phyloP scores from a whole-genome alignment of 2,797 vertebrate genomes.

The Crenichthys baileyi region DNA sequence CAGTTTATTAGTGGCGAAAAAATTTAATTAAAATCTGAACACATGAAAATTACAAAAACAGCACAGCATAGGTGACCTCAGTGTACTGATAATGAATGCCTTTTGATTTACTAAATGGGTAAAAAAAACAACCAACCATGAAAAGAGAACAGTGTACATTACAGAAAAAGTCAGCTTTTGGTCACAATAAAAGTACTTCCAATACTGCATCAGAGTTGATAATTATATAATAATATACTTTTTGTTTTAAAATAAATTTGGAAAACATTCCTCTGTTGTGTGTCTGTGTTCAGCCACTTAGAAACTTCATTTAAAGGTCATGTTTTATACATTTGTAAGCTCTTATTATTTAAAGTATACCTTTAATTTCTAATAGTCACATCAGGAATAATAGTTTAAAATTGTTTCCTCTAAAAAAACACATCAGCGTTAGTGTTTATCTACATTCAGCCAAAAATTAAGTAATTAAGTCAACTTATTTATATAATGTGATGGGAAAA shows the following conservation, averaged over 20 bases:
- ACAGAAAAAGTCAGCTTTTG: constrained; percentile 68
- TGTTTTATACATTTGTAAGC: constrained; percentile 42
- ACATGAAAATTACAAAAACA: constrained; percentile 36
- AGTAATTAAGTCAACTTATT: constrained; percentile 57
- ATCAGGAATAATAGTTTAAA: constrained; percentile 54
- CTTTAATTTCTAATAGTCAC: constrained; percentile 58
- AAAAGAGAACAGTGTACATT: constrained; percentile 57
- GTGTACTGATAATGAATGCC: constrained; percentile 68
- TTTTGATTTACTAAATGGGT: constrained; percentile 70
- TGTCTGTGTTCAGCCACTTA: constrained; percentile 41
- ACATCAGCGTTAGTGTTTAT: constrained; percentile 44
- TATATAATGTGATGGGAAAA: neutral
- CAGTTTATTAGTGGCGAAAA: constrained; percentile 13
- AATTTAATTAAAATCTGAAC: constrained; percentile 15
- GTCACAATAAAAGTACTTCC: constrained; percentile 69
- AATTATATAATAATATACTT: constrained; percentile 26
- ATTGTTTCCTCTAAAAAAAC: constrained; percentile 48
- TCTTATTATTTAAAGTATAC: constrained; percentile 42
- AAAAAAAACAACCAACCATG: constrained; percentile 69
- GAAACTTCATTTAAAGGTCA: constrained; percentile 32
- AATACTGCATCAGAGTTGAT: constrained; percentile 58
- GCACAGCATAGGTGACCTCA: constrained; percentile 50
- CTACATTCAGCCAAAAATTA: constrained; percentile 76
- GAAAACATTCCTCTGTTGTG: constrained; percentile 55
- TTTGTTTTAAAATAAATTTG: constrained; percentile 38